Percentiles rank a stretch among this genome's conserved stretches.
Evolutionary conservation across 2,888 invertebrate genomes (phyloP).

Genomic region (Synergus itoensis): DNA sequence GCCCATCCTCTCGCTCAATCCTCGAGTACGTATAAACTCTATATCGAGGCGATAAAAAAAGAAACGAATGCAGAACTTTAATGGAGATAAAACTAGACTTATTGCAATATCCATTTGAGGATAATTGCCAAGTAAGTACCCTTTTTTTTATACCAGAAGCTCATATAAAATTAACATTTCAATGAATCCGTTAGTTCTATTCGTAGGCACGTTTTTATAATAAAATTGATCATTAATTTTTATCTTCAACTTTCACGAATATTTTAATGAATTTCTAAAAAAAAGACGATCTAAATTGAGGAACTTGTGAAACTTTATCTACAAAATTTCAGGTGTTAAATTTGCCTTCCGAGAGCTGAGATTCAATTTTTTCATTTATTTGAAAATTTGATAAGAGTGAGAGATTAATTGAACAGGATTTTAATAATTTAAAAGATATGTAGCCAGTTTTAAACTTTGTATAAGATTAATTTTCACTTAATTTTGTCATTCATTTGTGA

Average conservation of each 20-base stretch:
- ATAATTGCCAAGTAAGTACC: not conserved
- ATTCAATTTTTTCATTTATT: no score
- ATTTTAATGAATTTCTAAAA: not conserved
- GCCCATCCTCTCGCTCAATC: not conserved
- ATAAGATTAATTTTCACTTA: not conserved
- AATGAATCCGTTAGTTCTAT: not conserved
- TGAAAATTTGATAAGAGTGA: no score
- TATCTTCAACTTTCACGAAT: no score
- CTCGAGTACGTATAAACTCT: conserved; percentile 4
- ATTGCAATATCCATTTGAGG: not conserved
- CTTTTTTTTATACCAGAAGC: not conserved
- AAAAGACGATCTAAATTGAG: no score
- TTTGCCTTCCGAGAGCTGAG: no score
- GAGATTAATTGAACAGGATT: no score
- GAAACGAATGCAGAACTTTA: not conserved
- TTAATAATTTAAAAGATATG: no score
- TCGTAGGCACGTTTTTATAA: not conserved
- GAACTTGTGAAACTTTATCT: no score
- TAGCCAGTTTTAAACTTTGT: not conserved
- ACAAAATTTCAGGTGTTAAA: no score
- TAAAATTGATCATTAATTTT: not conserved
- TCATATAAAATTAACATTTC: not conserved
- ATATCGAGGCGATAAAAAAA: conserved; percentile 15
- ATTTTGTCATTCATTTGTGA: not conserved
- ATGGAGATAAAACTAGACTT: conserved; percentile 31